Percentiles rank a stretch among this genome's conserved stretches.
Evolutionary conservation across 2,113 vertebrate genomes (phyloP).

Genomic region (Cisticola juncidis): DNA sequence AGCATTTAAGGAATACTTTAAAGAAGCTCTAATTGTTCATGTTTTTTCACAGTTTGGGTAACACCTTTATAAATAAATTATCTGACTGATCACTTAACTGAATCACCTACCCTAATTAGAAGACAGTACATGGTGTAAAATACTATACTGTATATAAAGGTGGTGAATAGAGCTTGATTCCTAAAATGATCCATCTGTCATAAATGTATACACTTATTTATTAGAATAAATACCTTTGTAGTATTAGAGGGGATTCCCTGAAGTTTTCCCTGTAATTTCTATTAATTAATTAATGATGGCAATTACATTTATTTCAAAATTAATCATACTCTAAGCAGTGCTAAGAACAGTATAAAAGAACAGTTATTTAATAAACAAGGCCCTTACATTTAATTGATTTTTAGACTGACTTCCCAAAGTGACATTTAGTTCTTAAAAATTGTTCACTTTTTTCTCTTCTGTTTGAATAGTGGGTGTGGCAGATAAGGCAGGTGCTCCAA

Average conservation of each 20-base stretch:
- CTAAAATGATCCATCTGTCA: not conserved
- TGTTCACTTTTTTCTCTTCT: not conserved
- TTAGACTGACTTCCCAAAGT: not conserved
- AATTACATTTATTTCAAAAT: not conserved
- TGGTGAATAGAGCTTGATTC: not conserved
- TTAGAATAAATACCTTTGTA: not conserved
- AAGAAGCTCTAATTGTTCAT: not conserved
- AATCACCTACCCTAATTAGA: not conserved
- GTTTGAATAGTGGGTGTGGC: not conserved
- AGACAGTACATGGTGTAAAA: not conserved
- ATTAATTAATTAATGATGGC: not conserved
- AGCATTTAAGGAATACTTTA: not conserved
- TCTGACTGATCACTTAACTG: not conserved
- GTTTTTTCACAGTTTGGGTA: conserved; percentile 5
- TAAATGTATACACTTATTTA: not conserved
- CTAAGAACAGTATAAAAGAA: not conserved
- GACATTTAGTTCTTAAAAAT: not conserved
- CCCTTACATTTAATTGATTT: not conserved
- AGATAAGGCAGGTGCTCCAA: not conserved
- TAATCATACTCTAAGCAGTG: not conserved
- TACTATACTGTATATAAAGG: not conserved
- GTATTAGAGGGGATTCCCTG: not conserved
- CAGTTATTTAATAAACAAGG: not conserved
- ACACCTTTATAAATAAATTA: conserved; percentile 27
- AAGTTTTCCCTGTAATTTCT: not conserved